phyloP scores from a whole-genome alignment of 2,797 vertebrate species.

The Gymnocypris eckloni region DNA sequence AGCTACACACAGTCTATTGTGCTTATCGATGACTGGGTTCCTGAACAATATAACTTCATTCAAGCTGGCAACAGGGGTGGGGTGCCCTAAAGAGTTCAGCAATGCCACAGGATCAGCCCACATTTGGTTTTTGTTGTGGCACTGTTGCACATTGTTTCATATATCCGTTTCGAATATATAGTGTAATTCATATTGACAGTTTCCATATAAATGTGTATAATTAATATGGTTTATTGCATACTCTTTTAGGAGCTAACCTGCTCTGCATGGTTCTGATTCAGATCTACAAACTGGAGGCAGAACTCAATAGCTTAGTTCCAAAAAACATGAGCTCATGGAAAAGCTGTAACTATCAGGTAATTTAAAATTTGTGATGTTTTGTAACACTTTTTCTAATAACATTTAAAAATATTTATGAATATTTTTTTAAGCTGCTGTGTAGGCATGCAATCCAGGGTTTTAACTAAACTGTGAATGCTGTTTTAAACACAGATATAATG shows the following conservation, averaged over 20 bases:
- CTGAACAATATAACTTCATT: constrained; percentile 80
- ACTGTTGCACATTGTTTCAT: background rate
- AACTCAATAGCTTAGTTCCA: constrained; percentile 1
- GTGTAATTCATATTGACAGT: background rate
- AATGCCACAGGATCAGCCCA: constrained; percentile 28
- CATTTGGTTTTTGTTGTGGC: constrained; percentile 9
- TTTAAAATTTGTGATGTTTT: constrained; percentile 1
- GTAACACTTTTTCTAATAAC: background rate
- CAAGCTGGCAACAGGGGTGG: constrained; percentile 49
- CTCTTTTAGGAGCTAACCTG: constrained; percentile 7
- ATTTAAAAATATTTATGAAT: background rate
- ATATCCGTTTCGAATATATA: background rate
- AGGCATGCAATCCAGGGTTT: background rate
- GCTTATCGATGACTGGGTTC: constrained; percentile 79
- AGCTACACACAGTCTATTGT: constrained; percentile 78
- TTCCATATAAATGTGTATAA: background rate
- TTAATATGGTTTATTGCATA: constrained; percentile 14
- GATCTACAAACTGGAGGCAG: background rate
- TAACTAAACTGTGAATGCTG: background rate
- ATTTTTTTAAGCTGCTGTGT: background rate
- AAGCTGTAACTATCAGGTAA: background rate
- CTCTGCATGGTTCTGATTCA: background rate
- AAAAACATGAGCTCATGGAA: constrained; percentile 35
- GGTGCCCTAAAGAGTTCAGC: constrained; percentile 52
- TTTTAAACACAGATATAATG: background rate